Evolutionary conservation across 2,113 vertebrate genomes (phyloP).

Genomic region (Spheniscus mendiculus): DNA sequence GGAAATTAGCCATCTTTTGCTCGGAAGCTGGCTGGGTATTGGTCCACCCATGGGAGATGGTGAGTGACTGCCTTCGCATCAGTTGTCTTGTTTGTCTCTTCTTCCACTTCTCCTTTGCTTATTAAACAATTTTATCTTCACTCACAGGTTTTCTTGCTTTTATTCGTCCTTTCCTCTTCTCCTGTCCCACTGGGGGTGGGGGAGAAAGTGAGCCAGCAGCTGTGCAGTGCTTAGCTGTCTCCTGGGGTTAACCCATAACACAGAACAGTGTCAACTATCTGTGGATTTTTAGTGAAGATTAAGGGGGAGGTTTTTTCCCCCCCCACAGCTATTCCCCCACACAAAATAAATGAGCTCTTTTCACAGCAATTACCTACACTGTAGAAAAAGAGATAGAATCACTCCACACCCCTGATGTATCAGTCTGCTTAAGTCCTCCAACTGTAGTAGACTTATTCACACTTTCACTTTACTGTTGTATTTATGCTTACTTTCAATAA

Average conservation of each 20-base stretch:
- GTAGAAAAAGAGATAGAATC: neutral
- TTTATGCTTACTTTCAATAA: neutral
- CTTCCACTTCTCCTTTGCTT: neutral
- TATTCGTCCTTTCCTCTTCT: neutral
- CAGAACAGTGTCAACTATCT: neutral
- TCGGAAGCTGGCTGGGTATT: rapidly evolving
- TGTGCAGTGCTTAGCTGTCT: neutral
- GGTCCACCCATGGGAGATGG: neutral
- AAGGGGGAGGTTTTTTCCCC: rapidly evolving
- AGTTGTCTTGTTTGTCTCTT: neutral
- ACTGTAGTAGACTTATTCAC: neutral
- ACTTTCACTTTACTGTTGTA: neutral
- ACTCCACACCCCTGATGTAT: neutral
- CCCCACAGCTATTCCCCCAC: neutral
- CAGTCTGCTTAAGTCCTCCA: neutral
- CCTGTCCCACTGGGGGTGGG: neutral
- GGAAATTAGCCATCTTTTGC: neutral
- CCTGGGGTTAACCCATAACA: neutral
- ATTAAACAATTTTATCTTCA: neutral
- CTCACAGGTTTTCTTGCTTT: neutral
- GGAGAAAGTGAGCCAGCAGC: neutral
- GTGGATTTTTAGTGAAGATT: neutral
- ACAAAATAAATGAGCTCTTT: neutral
- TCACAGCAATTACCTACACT: neutral
- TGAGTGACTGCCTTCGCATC: rapidly evolving